A percentile compares a stretch with the other conserved stretches of the same genome.
Evolutionary conservation across 2,888 invertebrate genomes (phyloP).

Genomic region (Allacma fusca): DNA sequence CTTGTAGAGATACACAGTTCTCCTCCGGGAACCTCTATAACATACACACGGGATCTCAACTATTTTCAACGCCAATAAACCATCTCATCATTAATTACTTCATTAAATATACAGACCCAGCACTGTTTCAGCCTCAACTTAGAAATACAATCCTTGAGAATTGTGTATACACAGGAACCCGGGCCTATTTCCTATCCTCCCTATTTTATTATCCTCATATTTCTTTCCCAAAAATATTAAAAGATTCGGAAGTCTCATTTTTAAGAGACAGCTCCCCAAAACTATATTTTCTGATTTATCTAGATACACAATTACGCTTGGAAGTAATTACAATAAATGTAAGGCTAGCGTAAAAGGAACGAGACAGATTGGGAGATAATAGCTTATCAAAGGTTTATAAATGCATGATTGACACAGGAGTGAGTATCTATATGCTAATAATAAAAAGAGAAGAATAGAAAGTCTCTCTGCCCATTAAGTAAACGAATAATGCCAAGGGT

Average conservation of each 20-base stretch:
- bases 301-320: no score
- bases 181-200: not conserved
- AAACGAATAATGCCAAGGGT: not conserved
- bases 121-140: not conserved
- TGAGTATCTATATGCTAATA: no score
- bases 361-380: no score
- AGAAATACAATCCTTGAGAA: slow-evolving; percentile 9
- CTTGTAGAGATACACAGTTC: no score
- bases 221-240: not conserved
- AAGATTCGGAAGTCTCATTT: no score
- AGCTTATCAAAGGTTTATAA: no score
- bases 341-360: no score
- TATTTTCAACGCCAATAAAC: slow-evolving; percentile 47
- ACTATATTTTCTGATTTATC: no score
- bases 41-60: not conserved
- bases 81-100: slow-evolving; percentile 46
- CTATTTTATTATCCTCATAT: slow-evolving; percentile 3
- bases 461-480: slow-evolving; percentile 18
- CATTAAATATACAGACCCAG: slow-evolving; percentile 40
- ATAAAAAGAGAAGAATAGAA: no score
- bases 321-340: no score
- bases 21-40: not conserved
- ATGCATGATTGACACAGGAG: no score
- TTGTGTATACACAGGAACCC: not conserved
- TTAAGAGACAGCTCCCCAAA: no score